phyloP scores from a whole-genome alignment of 2,113 vertebrate species.

The Oncorhynchus tshawytscha region DNA sequence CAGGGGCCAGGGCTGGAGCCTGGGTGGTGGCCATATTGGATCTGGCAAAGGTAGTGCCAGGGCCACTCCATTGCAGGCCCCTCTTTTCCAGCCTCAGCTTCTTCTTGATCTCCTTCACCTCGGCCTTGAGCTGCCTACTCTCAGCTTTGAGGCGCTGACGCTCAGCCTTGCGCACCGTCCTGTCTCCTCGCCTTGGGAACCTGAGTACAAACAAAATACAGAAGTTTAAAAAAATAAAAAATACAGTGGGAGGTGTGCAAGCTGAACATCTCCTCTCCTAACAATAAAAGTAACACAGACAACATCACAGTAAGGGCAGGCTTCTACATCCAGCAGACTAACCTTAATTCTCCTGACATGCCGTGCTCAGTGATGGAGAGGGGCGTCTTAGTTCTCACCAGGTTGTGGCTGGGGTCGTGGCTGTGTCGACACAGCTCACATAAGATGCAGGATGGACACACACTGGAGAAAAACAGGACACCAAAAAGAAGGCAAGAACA shows the following conservation, averaged over 20 bases:
- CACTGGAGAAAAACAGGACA: constrained; percentile 61
- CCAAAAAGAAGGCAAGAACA: background rate
- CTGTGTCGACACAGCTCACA: constrained; percentile 87
- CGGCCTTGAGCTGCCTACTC: constrained; percentile 93
- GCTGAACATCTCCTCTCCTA: too few species aligned
- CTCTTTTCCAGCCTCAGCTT: constrained; percentile 94
- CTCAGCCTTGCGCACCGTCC: constrained; percentile 93
- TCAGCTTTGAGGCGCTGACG: constrained; percentile 93
- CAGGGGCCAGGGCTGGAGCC: constrained; percentile 64
- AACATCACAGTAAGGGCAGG: background rate
- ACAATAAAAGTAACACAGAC: background rate
- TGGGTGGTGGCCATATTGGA: constrained; percentile 69
- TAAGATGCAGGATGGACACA: constrained; percentile 89
- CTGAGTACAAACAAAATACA: constrained; percentile 67
- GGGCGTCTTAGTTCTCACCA: constrained; percentile 89
- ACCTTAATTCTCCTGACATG: constrained; percentile 76
- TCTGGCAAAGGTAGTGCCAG: constrained; percentile 80
- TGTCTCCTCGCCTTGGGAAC: constrained; percentile 92
- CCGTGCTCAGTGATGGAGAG: constrained; percentile 78
- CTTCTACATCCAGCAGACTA: constrained; percentile 35
- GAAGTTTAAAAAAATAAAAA: constrained; percentile 51
- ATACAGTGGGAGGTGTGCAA: background rate
- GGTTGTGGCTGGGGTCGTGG: constrained; percentile 86
- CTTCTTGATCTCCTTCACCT: constrained; percentile 95
- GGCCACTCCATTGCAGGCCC: constrained; percentile 88